Base-by-base conservation (phyloP, 2,888 invertebrate genomes). In the Morpho helenor region DNA sequence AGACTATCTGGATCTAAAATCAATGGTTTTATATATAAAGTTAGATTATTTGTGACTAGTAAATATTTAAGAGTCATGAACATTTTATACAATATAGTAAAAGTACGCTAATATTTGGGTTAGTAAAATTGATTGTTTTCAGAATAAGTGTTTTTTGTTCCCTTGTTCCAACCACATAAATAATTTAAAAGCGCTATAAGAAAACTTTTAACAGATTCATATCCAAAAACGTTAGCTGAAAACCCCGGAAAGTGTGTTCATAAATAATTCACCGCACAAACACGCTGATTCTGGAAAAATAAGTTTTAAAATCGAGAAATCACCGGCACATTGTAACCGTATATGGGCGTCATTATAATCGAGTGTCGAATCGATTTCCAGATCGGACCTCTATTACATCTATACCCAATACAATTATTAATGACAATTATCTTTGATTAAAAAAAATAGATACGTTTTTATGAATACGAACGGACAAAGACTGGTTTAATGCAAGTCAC, bases 151-250 rank as follows among this genome's bases (percentile, higher is more conserved):
- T 49, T 49, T 43, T 59, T 56, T 48, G 59, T 46, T 59, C 49
- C 46, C 44, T 54, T 50, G 51, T 52, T 52, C 50, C 53, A 49
- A 56, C 52, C 52, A 50, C 56, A 62, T 64, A 87, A 87, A 86
- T 86, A 87, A 87, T 84, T 82, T 84, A 82, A 85, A 87, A 85
- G 77, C 71, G 63, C 73, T 74, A 79, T 83, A 85, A 85, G 16
- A 85, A 82, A 82, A 81, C 78, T 80, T 82, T 86, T 84, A 85
- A 84, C 82, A 78, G 48, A 82, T 83, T 86, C 82, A 82, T 85
- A 74, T 75, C 79, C 76, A 79, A 85, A 87, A 85, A 79, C 77
- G 77, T 75, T 70, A 70, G 73, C 78, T 16, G 76, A 80, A 80
- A 79, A 68, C 74, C 70, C 68, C 74, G 75, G 77, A 77, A 82